Percentiles rank a stretch among this genome's conserved stretches.
Evolutionary conservation across 2,113 vertebrate genomes (phyloP).

Genomic region (Festucalex cinctus): DNA sequence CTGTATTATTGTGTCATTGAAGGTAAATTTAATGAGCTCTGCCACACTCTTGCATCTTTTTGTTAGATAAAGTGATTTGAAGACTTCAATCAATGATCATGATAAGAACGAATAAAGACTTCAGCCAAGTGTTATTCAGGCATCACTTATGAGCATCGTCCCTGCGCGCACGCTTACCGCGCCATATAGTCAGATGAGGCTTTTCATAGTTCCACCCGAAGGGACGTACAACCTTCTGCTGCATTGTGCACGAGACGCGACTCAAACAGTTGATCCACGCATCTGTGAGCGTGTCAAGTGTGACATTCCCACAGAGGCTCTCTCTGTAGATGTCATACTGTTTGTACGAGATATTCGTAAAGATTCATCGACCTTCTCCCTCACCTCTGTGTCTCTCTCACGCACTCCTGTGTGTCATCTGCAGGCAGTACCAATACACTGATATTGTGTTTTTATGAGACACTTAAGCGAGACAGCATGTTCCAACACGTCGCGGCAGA

Average conservation of each 20-base stretch:
- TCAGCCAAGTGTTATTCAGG: background rate
- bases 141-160: background rate
- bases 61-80: background rate
- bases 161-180: background rate
- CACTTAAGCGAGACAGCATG: slow-evolving; percentile 17
- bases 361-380: slow-evolving; percentile 14
- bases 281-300: background rate
- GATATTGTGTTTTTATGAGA: slow-evolving; percentile 20
- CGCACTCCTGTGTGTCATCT: slow-evolving; percentile 10
- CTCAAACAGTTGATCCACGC: slow-evolving; percentile 3
- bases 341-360: slow-evolving; percentile 17
- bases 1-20: background rate
- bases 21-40: slow-evolving; percentile 5
- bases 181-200: background rate
- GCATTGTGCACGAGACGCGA: background rate
- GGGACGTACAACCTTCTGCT: background rate
- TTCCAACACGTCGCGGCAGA: slow-evolving; percentile 6
- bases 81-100: background rate
- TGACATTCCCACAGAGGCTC: slow-evolving; percentile 10
- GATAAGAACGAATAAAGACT: background rate
- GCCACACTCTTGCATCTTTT: background rate
- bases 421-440: slow-evolving; percentile 16
- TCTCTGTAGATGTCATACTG: slow-evolving; percentile 2
- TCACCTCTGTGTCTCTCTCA: slow-evolving; percentile 24
- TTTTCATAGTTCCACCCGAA: background rate